phyloP scores from a whole-genome alignment of 2,797 vertebrate species.

The Poecilia velifera region DNA sequence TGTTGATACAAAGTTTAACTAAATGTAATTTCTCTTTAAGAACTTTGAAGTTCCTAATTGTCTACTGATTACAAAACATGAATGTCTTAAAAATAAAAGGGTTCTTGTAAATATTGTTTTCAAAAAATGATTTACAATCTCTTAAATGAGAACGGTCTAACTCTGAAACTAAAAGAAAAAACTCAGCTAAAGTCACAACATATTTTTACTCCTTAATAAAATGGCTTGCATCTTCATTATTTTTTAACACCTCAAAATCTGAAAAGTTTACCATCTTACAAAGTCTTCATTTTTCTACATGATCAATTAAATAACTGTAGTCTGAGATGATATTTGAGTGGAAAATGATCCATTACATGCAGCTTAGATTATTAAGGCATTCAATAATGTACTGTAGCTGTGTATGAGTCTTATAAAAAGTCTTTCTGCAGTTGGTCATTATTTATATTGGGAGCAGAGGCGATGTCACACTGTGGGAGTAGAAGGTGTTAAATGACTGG shows the following conservation, averaged over 20 bases:
- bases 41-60: background rate
- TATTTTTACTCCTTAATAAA: background rate
- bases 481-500: background rate
- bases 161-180: background rate
- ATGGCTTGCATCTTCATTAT: background rate
- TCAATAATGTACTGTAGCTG: background rate
- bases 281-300: background rate
- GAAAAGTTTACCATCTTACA: background rate
- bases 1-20: background rate
- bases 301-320: background rate
- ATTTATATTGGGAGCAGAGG: background rate
- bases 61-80: background rate
- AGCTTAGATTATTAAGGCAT: background rate
- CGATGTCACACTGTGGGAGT: background rate
- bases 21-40: background rate
- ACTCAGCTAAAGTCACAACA: background rate
- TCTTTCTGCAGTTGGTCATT: background rate
- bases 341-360: background rate
- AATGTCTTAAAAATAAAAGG: background rate
- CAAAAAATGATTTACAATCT: too few relatives aligned
- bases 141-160: background rate
- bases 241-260: background rate
- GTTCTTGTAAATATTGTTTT: too few relatives aligned
- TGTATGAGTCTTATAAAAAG: background rate
- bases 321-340: background rate